Evolutionary conservation across 2,113 vertebrate species (phyloP), one percentile per base, ranked within the genome.

Genomic region (Oncorhynchus kisutch): DNA sequence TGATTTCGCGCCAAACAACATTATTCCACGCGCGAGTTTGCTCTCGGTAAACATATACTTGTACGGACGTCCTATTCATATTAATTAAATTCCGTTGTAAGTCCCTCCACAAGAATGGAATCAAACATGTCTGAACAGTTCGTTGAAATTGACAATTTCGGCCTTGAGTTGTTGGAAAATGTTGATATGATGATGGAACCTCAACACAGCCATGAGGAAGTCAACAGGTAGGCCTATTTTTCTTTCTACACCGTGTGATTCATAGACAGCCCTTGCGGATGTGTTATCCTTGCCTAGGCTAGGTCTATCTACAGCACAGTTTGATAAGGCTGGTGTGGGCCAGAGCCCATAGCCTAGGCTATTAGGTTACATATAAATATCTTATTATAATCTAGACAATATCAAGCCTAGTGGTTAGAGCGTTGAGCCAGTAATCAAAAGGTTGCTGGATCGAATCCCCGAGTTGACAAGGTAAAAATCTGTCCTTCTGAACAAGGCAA

Each of bases 61-160:
- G 9, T 45, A 45, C 39, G 2, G 9, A 45, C 9, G 39, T 11
- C 39, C 39, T 54, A 54, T 54, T 18, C 12, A 54, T 54, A 18
- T 18, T 54, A 16, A 54, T 18, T 1, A 18, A 16, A 18, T 54
- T 54, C 13, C 16, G 16, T 9, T 18, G 13, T 54, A 54, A 14
- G 0, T 18, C 39, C 39, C 39, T 11, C 39, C 39, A 45, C 39
- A 45, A 11, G 1, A 13, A 72, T 75, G 45, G 73, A 49, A 1
- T 73, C 75, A 12, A 11, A 3, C 22, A 73, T 2, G 60, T 67
- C 49, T 5, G 51, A 6, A 0, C 14, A 78, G 11, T 91, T 89
- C 54, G 48, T 29, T 24, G 84, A 92, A 83, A 51, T 92, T 29
- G 90, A 90, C 25, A 82, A 84, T 22, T 75, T 92, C 4, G 83